Evolutionary conservation across 2,113 vertebrate genomes (phyloP).

Genomic region (Marcusenius ussheri): DNA sequence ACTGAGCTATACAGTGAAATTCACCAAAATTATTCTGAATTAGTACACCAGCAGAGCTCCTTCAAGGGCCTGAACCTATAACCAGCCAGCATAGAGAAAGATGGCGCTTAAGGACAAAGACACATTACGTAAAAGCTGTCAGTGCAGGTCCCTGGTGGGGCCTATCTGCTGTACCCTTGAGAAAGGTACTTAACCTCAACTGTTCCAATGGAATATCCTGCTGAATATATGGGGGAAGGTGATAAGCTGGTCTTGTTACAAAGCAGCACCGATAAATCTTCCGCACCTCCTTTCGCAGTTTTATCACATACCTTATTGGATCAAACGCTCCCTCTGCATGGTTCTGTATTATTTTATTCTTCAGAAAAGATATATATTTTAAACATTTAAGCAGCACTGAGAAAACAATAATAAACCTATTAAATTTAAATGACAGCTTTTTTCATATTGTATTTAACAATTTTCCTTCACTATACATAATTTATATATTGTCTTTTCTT

Average conservation of each 20-base stretch:
- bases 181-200: not conserved
- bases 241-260: not conserved
- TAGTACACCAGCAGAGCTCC: not conserved
- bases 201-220: not conserved
- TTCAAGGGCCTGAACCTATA: not conserved
- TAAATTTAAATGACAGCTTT: not conserved
- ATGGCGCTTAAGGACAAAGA: not conserved
- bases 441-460: not conserved
- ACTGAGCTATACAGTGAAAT: not conserved
- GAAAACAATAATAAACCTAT: not conserved
- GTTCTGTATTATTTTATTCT: not conserved
- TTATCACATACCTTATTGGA: not conserved
- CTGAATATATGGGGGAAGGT: not conserved
- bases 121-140: not conserved
- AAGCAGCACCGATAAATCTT: constrained; percentile 1
- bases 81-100: not conserved
- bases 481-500: not conserved
- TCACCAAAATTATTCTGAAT: not conserved
- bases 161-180: not conserved
- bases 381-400: not conserved
- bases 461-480: not conserved
- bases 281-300: not conserved
- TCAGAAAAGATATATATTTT: not conserved
- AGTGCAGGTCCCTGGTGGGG: not conserved
- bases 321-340: not conserved